phyloP scores from a whole-genome alignment of 2,797 vertebrate species.

The Picus viridis region DNA sequence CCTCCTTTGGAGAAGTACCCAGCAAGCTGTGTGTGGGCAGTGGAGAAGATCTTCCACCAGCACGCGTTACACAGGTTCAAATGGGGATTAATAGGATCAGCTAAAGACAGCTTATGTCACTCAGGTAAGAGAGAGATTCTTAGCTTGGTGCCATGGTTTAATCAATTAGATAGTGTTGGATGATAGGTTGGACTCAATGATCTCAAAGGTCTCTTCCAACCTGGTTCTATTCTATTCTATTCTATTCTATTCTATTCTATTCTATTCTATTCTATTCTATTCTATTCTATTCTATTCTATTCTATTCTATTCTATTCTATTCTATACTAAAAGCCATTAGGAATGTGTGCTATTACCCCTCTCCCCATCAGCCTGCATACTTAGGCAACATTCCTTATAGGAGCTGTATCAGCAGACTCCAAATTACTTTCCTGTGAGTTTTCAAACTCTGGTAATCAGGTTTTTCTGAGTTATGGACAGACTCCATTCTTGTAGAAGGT shows the following conservation, averaged over 20 bases:
- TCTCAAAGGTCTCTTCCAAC: no score
- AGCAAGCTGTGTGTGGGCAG: background rate
- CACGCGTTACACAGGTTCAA: background rate
- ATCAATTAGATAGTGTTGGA: no score
- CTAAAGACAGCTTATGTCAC: background rate
- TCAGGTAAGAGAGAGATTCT: background rate
- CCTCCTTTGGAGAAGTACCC: background rate
- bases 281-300: no score
- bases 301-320: no score
- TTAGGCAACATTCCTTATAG: background rate
- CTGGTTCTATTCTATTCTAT: no score
- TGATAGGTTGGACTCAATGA: no score
- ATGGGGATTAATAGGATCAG: rapidly evolving
- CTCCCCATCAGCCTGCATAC: no score
- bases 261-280: no score
- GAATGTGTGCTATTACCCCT: background rate
- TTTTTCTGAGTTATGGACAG: background rate
- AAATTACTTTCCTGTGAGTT: background rate
- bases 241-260: no score
- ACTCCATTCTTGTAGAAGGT: background rate
- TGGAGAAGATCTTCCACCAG: background rate
- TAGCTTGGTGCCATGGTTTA: no score
- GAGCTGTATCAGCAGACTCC: background rate
- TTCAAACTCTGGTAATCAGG: background rate
- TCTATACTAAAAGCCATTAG: background rate